These are phyloP conservation scores for Melanotaenia maccullochi DNA, from an alignment of 2,797 vertebrate genomes.

Conservation along the genomic window DNA sequence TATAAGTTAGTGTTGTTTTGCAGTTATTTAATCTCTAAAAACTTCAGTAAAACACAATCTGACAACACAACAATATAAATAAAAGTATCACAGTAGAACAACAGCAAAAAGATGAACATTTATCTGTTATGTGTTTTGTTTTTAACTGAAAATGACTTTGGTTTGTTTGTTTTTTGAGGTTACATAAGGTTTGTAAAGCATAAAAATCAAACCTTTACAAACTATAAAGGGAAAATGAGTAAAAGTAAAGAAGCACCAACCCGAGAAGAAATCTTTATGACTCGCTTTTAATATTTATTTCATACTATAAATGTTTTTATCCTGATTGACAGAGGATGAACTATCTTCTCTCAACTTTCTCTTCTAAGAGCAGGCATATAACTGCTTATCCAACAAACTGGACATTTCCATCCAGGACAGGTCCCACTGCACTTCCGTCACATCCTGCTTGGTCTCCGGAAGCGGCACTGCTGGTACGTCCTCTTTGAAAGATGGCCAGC, in stretches of 20 bases:
- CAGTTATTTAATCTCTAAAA: too few relatives aligned
- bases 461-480: slow-evolving; percentile 47
- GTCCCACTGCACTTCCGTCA: slow-evolving; percentile 83
- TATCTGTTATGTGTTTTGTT: too few relatives aligned
- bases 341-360: background rate
- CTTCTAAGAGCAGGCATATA: slow-evolving; percentile 42
- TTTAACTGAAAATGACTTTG: too few relatives aligned
- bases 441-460: slow-evolving; percentile 79
- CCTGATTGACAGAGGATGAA: background rate
- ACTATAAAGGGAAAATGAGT: background rate
- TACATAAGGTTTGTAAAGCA: too few relatives aligned
- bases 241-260: background rate
- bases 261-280: background rate
- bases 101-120: too few relatives aligned
- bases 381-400: slow-evolving; percentile 73
- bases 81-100: too few relatives aligned
- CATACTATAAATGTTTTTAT: background rate
- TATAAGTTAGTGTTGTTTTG: too few relatives aligned
- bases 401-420: slow-evolving; percentile 84
- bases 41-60: too few relatives aligned
- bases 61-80: too few relatives aligned
- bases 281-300: background rate
- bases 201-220: too few relatives aligned
- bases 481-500: slow-evolving; percentile 50
- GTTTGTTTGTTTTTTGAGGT: too few relatives aligned